Evolutionary conservation across 2,797 vertebrate species (phyloP), one percentile per base, ranked within the genome.

Genomic region (Pyrrhura leucotis): DNA sequence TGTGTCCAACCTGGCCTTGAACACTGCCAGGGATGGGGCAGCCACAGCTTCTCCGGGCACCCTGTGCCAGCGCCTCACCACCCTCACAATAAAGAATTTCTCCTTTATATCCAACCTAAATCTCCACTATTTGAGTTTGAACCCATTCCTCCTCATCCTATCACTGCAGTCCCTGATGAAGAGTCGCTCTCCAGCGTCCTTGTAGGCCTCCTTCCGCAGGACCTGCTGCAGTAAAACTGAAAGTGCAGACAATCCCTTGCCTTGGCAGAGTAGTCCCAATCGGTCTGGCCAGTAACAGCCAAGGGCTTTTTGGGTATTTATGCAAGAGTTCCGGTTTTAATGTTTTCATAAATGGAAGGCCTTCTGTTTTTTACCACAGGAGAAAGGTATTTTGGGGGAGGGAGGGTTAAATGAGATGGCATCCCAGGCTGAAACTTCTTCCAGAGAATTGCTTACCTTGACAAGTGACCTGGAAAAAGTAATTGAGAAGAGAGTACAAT

Each of bases 391-490:
- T 91, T 75, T 21, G 39, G 47, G 31, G 19, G 7, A 10, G 25
- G 28, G 26, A 65, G 75, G 23, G 65, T 88, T 91, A 81, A 84
- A 65, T n/a, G 25, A 72, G 39, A 53, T 44, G 25, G 17, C n/a
- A 39, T 66, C 63, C 17, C 69, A 29, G 26, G 31, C 37, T 50
- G 42, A 48, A 79, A 29, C 45, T 47, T 80, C 56, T 80, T 86
- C 76, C 67, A 44, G 61, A 51, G 0, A 0, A 53, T 88, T 81
- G 84, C 31, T 76, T 76, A 74, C 54, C 61, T 93, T 83, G 72
- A 53, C 50, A 69, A 93, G 76, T 91, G 80, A 79, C 90, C 66
- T 91, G 80, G 77, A 86, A 95, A 94, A 92, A 80, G 61, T 45
- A 80, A 47, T 19, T 77, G 80, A 85, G 33, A 33, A 33, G 33